Percentiles rank a stretch among this genome's conserved stretches.
phyloP scores from a whole-genome alignment of 2,113 vertebrate species.

The Todiramphus chloris region DNA sequence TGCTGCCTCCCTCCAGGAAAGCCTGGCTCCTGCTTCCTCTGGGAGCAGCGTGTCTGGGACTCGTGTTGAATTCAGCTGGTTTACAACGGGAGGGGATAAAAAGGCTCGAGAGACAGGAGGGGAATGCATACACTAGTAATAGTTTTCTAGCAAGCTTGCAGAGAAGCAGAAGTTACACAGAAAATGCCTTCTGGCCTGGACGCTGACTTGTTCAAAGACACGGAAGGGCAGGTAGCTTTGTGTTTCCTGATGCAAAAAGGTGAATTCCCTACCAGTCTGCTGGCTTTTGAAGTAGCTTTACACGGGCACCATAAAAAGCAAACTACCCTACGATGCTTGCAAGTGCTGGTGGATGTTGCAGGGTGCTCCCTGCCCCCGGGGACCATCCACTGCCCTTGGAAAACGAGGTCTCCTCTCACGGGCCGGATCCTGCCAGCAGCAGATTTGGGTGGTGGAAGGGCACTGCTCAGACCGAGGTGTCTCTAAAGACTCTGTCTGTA shows the following conservation, averaged over 20 bases:
- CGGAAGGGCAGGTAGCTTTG: neutral
- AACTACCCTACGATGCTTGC: neutral
- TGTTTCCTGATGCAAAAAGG: neutral
- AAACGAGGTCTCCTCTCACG: rapidly evolving
- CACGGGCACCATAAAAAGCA: neutral
- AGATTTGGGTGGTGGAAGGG: rapidly evolving
- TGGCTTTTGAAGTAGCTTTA: neutral
- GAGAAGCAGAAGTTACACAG: neutral
- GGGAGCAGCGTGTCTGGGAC: neutral
- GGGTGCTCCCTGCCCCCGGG: neutral
- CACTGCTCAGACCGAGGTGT: rapidly evolving
- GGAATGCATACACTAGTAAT: neutral
- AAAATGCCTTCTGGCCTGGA: neutral
- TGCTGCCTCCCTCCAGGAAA: rapidly evolving
- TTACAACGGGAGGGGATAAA: neutral
- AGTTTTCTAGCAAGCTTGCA: neutral
- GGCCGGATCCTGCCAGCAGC: neutral
- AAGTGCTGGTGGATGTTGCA: neutral
- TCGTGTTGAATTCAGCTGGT: neutral
- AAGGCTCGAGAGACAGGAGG: rapidly evolving
- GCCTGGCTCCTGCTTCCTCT: neutral
- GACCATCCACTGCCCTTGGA: neutral
- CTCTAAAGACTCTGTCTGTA: neutral
- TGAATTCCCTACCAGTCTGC: neutral
- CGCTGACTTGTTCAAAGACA: neutral